Conservation (phyloP, 2,113 vertebrate species). For the Hypocryptadius cinnamomeus region DNA sequence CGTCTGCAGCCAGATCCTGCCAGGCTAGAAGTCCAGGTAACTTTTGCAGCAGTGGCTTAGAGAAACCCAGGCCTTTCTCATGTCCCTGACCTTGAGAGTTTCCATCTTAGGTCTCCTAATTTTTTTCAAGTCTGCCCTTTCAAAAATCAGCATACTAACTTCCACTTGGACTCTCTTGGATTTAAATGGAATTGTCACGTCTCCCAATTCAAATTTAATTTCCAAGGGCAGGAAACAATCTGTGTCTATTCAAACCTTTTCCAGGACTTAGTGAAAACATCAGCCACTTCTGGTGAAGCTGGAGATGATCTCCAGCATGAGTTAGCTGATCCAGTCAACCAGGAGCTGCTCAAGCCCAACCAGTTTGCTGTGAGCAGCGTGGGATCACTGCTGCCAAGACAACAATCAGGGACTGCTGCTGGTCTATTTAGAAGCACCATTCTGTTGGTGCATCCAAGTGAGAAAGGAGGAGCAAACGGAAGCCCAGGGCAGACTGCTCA, state of each 20-base stretch:
- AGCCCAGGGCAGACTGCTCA: accelerated
- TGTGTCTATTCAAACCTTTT: neutral
- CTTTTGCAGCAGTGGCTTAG: neutral
- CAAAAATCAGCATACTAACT: neutral
- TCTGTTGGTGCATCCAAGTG: neutral
- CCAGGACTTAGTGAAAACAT: neutral
- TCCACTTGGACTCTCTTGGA: neutral
- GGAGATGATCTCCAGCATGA: neutral
- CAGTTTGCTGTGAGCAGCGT: neutral
- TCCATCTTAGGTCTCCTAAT: neutral
- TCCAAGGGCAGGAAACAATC: neutral
- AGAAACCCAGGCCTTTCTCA: neutral
- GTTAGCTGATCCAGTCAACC: neutral
- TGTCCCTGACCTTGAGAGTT: neutral
- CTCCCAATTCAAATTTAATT: neutral
- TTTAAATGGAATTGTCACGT: neutral
- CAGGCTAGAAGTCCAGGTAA: neutral
- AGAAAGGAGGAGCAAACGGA: neutral
- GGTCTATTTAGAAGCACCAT: neutral
- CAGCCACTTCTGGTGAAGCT: neutral
- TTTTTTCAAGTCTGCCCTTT: neutral
- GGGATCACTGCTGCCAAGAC: neutral
- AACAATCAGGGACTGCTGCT: accelerated
- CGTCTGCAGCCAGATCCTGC: neutral
- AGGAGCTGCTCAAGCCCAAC: neutral